These are phyloP conservation scores for Glyptemys insculpta DNA, from an alignment of 2,797 vertebrate genomes.

Conservation along the genomic window DNA sequence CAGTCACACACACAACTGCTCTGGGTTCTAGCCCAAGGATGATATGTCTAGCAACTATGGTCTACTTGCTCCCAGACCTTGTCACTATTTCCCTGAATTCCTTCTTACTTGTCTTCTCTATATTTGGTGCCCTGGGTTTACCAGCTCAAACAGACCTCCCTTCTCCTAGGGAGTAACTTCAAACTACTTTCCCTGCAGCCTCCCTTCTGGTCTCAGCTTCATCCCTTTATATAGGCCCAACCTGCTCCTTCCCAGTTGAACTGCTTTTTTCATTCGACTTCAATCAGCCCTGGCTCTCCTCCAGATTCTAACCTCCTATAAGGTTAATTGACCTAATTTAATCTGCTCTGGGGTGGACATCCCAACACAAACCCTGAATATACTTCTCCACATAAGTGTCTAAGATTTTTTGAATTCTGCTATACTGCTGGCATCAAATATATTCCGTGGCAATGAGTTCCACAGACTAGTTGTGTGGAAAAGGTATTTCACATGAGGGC, in stretches of 20 bases:
- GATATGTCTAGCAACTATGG: background rate
- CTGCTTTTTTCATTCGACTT: background rate
- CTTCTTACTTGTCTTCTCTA: background rate
- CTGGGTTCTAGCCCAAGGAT: background rate
- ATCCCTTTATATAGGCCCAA: background rate
- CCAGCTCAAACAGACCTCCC: background rate
- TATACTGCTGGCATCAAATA: background rate
- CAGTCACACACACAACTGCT: background rate
- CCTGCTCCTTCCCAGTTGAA: background rate
- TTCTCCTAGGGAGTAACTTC: background rate
- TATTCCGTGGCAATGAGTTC: background rate
- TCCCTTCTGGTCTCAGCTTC: background rate
- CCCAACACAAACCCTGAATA: background rate
- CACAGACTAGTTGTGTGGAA: background rate
- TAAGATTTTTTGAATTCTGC: background rate
- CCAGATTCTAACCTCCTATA: background rate
- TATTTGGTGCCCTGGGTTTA: background rate
- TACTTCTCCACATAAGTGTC: background rate
- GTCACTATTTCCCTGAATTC: background rate
- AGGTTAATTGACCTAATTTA: background rate
- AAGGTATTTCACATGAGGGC: background rate
- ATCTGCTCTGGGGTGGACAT: background rate
- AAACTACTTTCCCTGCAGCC: background rate
- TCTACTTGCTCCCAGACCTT: background rate
- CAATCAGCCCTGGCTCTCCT: background rate